Evolutionary conservation across 1,140 invertebrate species (phyloP).

Genomic region (Drosophila nigrodunni): DNA sequence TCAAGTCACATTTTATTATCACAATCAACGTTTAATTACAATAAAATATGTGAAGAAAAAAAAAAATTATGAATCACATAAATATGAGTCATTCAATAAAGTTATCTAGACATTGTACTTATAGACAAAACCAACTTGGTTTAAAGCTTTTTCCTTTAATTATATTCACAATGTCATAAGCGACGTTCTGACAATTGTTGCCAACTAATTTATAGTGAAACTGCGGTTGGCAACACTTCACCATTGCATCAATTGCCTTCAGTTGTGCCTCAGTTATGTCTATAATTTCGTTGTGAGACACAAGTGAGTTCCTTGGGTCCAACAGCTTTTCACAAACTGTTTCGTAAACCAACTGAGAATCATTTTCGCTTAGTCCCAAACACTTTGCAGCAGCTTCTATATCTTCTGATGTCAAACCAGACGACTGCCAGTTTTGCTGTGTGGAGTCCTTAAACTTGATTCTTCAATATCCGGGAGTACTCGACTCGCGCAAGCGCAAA

Average conservation of each 20-base stretch:
- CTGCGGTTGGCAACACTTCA: neutral
- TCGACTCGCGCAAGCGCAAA: too few relatives aligned
- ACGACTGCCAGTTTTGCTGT: neutral
- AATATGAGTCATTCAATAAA: too few relatives aligned
- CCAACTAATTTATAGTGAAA: slow-evolving; percentile 15
- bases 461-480: neutral
- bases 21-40: neutral
- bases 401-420: neutral
- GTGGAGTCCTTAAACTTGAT: neutral
- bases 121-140: neutral
- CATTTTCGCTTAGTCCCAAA: neutral
- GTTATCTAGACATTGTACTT: neutral
- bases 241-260: neutral
- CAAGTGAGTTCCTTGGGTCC: neutral
- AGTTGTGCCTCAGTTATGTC: neutral
- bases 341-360: neutral
- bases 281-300: neutral
- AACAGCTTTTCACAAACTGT: neutral
- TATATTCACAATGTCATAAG: slow-evolving; percentile 3
- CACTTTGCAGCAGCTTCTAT: neutral
- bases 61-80: neutral
- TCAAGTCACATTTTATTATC: neutral
- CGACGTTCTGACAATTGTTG: slow-evolving; percentile 21
- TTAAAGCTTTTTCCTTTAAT: neutral
- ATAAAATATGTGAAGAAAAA: neutral